Percentiles rank a stretch among this genome's conserved stretches.
phyloP scores from a whole-genome alignment of 2,888 invertebrate genomes.

The Sphaerophoria rueppellii region DNA sequence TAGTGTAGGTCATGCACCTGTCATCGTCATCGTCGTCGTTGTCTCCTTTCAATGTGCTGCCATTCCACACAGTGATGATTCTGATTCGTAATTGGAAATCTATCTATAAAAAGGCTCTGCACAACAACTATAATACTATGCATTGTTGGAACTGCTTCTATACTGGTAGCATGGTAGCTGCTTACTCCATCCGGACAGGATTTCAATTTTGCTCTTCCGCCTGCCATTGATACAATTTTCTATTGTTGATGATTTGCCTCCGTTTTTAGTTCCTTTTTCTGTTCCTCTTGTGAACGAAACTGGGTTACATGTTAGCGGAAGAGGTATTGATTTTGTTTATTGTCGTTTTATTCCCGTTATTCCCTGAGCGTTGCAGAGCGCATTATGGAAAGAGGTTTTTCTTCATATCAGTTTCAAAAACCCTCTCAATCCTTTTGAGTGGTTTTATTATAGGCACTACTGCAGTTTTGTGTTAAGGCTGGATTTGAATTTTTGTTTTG shows the following conservation, averaged over 20 bases:
- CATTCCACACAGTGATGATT: constrained; percentile 34
- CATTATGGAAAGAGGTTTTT: constrained; percentile 41
- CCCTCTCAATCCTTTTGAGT: constrained; percentile 66
- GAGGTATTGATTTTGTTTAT: constrained; percentile 66
- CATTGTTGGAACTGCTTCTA: constrained; percentile 3
- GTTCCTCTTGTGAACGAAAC: constrained; percentile 38
- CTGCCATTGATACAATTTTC: constrained; percentile 68
- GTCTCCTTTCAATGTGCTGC: constrained; percentile 25
- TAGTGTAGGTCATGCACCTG: constrained; percentile 62
- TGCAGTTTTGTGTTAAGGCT: constrained; percentile 17
- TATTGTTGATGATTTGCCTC: constrained; percentile 65
- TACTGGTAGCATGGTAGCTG: not conserved
- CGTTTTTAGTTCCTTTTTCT: constrained; percentile 4
- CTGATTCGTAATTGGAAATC: constrained; percentile 68
- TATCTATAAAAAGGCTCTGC: constrained; percentile 56
- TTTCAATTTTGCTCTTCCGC: constrained; percentile 66
- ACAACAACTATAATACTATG: constrained; percentile 6
- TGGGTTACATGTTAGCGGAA: constrained; percentile 65
- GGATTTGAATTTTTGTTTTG: constrained; percentile 14
- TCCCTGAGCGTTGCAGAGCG: constrained; percentile 15
- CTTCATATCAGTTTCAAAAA: constrained; percentile 35
- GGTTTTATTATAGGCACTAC: constrained; percentile 63
- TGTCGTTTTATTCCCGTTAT: constrained; percentile 55
- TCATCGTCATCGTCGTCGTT: constrained; percentile 2
- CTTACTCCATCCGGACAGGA: constrained; percentile 39